Percentiles rank a stretch among this genome's conserved stretches.
Evolutionary conservation across 2,113 vertebrate species (phyloP).

Genomic region (Rhadina sibilatrix): DNA sequence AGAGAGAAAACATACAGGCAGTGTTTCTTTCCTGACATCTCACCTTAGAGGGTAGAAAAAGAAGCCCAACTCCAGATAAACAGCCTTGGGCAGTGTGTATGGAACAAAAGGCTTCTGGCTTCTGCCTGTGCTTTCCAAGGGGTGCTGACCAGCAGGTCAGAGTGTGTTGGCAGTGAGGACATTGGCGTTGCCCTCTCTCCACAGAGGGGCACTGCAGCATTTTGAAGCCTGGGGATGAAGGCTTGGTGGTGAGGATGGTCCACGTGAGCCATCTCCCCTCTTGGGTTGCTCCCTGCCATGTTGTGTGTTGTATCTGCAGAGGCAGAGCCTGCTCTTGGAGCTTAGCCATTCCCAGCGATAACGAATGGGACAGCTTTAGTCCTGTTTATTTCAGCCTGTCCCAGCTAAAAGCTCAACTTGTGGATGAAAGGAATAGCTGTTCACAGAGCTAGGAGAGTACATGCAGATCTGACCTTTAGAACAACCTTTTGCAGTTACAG

Average conservation of each 20-base stretch:
- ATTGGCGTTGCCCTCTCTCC: accelerated
- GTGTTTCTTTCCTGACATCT: background rate
- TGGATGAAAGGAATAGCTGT: background rate
- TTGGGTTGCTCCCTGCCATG: background rate
- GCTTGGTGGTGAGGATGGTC: background rate
- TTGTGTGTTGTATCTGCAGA: background rate
- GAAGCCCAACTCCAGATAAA: background rate
- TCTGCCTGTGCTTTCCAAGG: background rate
- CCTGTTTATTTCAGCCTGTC: background rate
- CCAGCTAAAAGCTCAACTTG: background rate
- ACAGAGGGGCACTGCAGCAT: slow-evolving; percentile 16
- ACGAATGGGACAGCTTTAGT: background rate
- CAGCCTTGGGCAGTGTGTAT: background rate
- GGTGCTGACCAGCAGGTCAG: background rate
- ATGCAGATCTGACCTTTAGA: slow-evolving; percentile 22
- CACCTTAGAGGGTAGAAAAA: background rate
- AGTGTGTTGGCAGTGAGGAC: background rate
- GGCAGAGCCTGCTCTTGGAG: slow-evolving; percentile 20
- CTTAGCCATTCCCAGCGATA: background rate
- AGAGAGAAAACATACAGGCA: background rate
- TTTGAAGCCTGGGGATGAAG: background rate
- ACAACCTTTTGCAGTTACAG: background rate
- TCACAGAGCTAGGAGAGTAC: background rate
- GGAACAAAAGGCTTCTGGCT: background rate
- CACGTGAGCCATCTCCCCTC: background rate